Evolutionary conservation across 2,797 vertebrate genomes (phyloP), one percentile per base, ranked within the genome.

Genomic region (Chiroxiphia lanceolata): DNA sequence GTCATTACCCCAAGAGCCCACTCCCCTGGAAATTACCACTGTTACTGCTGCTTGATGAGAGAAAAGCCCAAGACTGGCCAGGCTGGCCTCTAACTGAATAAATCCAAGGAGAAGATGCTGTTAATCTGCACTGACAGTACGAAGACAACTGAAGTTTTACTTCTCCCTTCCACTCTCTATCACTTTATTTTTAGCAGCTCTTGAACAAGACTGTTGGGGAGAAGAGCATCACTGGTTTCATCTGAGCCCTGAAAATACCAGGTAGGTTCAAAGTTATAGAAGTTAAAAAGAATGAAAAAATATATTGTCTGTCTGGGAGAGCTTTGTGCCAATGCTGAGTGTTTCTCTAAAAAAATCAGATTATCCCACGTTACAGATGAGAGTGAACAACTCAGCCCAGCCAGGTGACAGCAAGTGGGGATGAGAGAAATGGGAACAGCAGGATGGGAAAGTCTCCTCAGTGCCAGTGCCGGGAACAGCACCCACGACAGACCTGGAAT

Each of bases 171-270:
- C 20, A 44, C 57, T 51, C 50, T 57, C 60, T 44, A 40, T 15
- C 36, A 31, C 44, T 96, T 65, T 92, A 89, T 81, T 95, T 93
- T 94, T 94, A 94, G 76, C 38, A 91, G 79, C 42, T 64, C 83
- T 93, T 80, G 79, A 94, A 84, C 40, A 61, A 91, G 69, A 56
- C 26, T 26, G 50, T 67, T 90, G 60, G 59, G 77, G 31, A 18
- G 29, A 64, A 69, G 34, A 65, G 22, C 76, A 79, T 34, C 33
- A 34, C 44, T 38, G 29, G 18, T 85, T 91, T 90, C 50, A 87
- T 31, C 45, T 27, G 64, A 87, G 50, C 80, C 77, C 36, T 76
- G 45, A 31, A 89, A 90, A 67, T 10, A 12, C 40, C 22, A 15
- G 17, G 57, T 7, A 71, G 48, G 26, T 48, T 82, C 61, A 40